Conservation (phyloP, 1,140 invertebrate genomes). For the Ylistrum balloti region DNA sequence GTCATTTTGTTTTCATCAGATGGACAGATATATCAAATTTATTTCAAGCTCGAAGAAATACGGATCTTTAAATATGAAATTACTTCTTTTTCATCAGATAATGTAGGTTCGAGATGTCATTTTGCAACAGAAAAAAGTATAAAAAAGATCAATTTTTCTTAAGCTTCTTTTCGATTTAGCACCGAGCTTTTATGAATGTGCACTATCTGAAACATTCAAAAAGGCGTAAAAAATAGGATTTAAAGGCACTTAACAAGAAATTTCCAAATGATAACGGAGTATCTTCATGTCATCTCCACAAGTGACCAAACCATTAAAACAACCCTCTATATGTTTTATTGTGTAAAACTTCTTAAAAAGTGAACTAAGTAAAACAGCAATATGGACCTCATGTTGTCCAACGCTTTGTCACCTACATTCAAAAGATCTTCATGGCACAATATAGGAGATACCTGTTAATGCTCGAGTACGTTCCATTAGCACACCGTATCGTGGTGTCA, state of each 20-base stretch:
- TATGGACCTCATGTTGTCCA: neutral
- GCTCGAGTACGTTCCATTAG: neutral
- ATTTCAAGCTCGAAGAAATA: neutral
- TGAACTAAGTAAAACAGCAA: too few relatives aligned
- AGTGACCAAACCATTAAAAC: neutral
- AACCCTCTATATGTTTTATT: neutral
- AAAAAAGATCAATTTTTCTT: neutral
- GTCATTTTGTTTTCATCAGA: neutral
- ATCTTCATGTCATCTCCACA: neutral
- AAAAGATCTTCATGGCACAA: neutral
- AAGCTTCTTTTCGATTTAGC: neutral
- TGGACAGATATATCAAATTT: too few relatives aligned
- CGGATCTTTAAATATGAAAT: neutral
- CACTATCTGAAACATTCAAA: neutral
- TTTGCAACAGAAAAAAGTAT: neutral
- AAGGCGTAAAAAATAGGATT: neutral
- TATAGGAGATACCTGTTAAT: neutral
- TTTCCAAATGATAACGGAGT: neutral
- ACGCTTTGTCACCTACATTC: neutral
- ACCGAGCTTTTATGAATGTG: neutral
- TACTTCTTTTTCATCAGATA: neutral
- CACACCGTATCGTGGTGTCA: neutral
- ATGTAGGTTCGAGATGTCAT: neutral
- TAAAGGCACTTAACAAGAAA: neutral
- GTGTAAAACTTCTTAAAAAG: neutral